Base-by-base conservation (phyloP, 2,888 invertebrate species). In the Aphodius granarius region DNA sequence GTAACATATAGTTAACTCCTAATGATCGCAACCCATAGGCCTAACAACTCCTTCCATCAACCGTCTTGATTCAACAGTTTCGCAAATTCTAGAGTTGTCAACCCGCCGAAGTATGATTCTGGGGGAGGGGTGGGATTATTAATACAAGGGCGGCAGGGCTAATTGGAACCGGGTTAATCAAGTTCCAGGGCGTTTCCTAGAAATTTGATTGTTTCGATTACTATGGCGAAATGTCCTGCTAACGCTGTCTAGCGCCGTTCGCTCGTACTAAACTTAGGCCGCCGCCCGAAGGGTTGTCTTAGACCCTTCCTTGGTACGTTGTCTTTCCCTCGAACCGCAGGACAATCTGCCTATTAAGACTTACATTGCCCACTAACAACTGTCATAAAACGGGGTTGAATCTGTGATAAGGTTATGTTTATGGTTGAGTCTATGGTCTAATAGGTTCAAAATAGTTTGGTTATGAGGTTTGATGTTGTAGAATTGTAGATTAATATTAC, bases 221-320 rank as follows among this genome's bases (percentile, higher is more conserved):
- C 79, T 77, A 78, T 77, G 75, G 72, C 63, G 74, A 75, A 77
- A 77, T 76, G 77, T 75, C 76, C 21, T 66, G 68, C 73, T 73
- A 75, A 79, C 78, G 76, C 78, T 78, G 76, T 76, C 73, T 76
- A 77, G 76, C 78, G 79, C 79, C 80, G 78, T 81, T 81, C 75
- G 78, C 79, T 77, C 79, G 81, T 78, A 78, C 77, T 80, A 80
- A 81, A 81, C 75, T 43, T 43, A 72, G 72, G 43, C 13, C 13
- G 43, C 43, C 43, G 43, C 43, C 43, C 43, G 43, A 43, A 43
- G 43, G 43, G 43, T n/a, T n/a, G n/a, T 43, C 43, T 43, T 9
- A 43, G 43, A 43, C 13, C 9, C 43, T n/a, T n/a, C 43, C 43
- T 43, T 3, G 43, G 43, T 9, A 6, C 43, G 43, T 43, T 43